phyloP scores from a whole-genome alignment of 2,797 vertebrate species.

The Tinamus major region DNA sequence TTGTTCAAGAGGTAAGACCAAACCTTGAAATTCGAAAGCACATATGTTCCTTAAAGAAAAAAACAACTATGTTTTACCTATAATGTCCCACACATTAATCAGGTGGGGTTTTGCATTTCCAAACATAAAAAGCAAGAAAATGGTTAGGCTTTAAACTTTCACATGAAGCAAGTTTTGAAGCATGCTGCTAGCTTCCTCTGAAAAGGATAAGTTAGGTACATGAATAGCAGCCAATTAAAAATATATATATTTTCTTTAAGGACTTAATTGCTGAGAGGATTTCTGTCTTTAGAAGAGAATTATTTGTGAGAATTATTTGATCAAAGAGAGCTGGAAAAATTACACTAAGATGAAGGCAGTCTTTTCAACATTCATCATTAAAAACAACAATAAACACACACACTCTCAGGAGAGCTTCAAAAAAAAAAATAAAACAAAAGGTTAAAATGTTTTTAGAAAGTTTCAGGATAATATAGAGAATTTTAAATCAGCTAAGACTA shows the following conservation, averaged over 20 bases:
- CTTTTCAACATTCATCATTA: neutral
- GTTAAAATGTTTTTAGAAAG: neutral
- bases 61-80: rapidly evolving
- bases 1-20: neutral
- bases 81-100: neutral
- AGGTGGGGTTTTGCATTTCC: rapidly evolving
- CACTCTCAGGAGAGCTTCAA: too few relatives aligned
- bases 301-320: neutral
- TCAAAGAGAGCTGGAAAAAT: neutral
- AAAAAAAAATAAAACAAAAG: neutral
- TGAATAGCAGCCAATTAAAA: neutral
- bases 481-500: neutral
- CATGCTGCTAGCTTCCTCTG: neutral
- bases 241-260: neutral
- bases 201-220: neutral
- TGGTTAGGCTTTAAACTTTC: neutral
- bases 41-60: neutral
- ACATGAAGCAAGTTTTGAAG: neutral
- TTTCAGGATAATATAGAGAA: neutral
- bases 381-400: neutral
- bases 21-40: neutral
- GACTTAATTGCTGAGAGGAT: neutral
- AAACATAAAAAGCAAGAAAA: neutral
- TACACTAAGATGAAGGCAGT: neutral
- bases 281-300: neutral